A percentile compares a stretch with the other conserved stretches of the same genome.
Conservation (phyloP, 2,113 vertebrate genomes). For the Hippoglossus stenolepis region DNA sequence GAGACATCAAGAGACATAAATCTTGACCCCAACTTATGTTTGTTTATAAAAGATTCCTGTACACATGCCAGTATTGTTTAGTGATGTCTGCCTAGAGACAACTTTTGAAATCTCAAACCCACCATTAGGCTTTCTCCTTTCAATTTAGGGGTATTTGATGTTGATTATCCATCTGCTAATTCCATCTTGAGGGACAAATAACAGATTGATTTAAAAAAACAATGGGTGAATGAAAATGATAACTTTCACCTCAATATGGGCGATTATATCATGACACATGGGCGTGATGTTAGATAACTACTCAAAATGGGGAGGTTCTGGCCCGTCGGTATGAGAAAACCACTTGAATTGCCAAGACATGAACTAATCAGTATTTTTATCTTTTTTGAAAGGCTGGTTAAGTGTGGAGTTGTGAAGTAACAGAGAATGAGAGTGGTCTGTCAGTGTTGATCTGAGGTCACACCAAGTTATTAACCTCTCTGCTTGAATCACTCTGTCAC, state of each 20-base stretch:
- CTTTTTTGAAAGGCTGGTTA: constrained; percentile 37
- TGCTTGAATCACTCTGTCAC: constrained; percentile 68
- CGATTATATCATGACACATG: constrained; percentile 3
- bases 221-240: neutral
- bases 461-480: constrained; percentile 78
- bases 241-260: constrained; percentile 3
- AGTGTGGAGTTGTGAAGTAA: constrained; percentile 25
- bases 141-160: neutral
- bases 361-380: constrained; percentile 31
- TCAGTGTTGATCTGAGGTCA: constrained; percentile 73
- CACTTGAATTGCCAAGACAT: constrained; percentile 2
- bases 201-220: neutral
- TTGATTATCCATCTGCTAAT: constrained; percentile 36
- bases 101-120: neutral
- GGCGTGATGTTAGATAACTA: neutral
- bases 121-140: neutral
- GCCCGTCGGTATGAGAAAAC: neutral
- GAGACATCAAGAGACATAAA: no score
- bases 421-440: constrained; percentile 43
- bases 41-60: neutral
- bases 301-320: neutral
- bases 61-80: no score
- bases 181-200: constrained; percentile 12
- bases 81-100: neutral
- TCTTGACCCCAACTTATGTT: neutral